Conservation (phyloP, 1,140 invertebrate genomes). For the Thaumatotibia leucotreta region DNA sequence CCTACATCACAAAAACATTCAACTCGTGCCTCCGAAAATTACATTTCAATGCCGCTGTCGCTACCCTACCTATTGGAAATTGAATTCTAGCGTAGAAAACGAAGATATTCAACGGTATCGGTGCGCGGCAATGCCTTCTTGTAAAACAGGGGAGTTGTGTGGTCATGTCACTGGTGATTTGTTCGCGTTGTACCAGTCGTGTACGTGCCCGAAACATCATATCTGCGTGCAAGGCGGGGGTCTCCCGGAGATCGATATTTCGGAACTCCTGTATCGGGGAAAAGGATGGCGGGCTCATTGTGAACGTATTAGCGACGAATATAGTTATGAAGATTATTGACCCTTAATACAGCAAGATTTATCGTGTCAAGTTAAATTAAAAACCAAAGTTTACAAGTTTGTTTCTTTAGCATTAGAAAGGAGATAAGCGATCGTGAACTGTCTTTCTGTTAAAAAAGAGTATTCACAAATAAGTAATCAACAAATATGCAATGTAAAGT, state of each 20-base stretch:
- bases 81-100: slow-evolving; percentile 19
- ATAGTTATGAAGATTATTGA: slow-evolving; percentile 54
- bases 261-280: slow-evolving; percentile 78
- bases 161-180: slow-evolving; percentile 68
- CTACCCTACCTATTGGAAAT: slow-evolving; percentile 54
- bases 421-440: too few species aligned
- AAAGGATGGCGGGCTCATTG: slow-evolving; percentile 78
- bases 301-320: slow-evolving; percentile 49
- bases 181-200: slow-evolving; percentile 80
- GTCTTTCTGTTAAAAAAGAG: too few species aligned
- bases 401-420: too few species aligned
- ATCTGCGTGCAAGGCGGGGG: slow-evolving; percentile 77
- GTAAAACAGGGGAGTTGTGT: slow-evolving; percentile 53
- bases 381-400: too few species aligned
- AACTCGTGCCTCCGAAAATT: slow-evolving; percentile 52
- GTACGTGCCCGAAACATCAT: slow-evolving; percentile 78
- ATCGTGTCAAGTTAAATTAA: too few species aligned
- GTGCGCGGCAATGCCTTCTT: slow-evolving; percentile 46
- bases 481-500: too few species aligned
- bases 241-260: slow-evolving; percentile 55
- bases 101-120: slow-evolving; percentile 30
- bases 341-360: background rate
- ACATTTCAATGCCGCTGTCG: slow-evolving; percentile 48
- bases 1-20: slow-evolving; percentile 48
- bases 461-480: too few species aligned